These are phyloP conservation scores for Luffia ferchaultella DNA, from an alignment of 2,888 invertebrate genomes.

Conservation along the genomic window DNA sequence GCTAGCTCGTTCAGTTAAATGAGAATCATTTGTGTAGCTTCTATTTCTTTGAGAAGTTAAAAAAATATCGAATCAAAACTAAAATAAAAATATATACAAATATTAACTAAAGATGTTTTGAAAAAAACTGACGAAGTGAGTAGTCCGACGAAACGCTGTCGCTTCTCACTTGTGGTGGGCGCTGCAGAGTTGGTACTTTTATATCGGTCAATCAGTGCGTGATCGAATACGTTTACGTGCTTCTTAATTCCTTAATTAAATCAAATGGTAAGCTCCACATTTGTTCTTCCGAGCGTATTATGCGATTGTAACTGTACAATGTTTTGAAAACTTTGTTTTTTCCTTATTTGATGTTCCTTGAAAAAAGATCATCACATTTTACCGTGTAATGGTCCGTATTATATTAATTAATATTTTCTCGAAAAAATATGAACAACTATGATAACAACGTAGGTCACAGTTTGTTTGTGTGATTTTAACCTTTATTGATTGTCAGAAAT, in stretches of 20 bases:
- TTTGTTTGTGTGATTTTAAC: too few species aligned
- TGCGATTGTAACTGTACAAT: not conserved
- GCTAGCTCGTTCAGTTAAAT: too few species aligned
- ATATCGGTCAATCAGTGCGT: slow-evolving; percentile 50
- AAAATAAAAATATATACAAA: slow-evolving; percentile 1
- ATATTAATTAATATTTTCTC: too few species aligned
- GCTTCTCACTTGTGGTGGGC: slow-evolving; percentile 58
- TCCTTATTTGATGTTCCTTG: too few species aligned
- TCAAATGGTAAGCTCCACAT: slow-evolving; percentile 27
- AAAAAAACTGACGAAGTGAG: slow-evolving; percentile 54
- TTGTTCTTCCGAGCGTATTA: not conserved
- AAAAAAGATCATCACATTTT: too few species aligned
- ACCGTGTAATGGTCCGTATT: too few species aligned
- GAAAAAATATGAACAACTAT: too few species aligned
- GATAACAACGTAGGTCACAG: too few species aligned
- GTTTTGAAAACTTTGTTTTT: too few species aligned
- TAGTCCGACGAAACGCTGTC: slow-evolving; percentile 57
- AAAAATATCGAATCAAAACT: not conserved
- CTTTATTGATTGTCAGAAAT: too few species aligned
- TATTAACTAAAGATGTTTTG: not conserved
- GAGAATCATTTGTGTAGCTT: too few species aligned
- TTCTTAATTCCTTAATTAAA: slow-evolving; percentile 64
- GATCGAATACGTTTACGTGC: slow-evolving; percentile 22
- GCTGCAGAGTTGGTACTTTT: slow-evolving; percentile 28
- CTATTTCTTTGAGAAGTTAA: too few species aligned